Base-by-base conservation (phyloP, 1,140 invertebrate species). In the Capitella teleta region DNA sequence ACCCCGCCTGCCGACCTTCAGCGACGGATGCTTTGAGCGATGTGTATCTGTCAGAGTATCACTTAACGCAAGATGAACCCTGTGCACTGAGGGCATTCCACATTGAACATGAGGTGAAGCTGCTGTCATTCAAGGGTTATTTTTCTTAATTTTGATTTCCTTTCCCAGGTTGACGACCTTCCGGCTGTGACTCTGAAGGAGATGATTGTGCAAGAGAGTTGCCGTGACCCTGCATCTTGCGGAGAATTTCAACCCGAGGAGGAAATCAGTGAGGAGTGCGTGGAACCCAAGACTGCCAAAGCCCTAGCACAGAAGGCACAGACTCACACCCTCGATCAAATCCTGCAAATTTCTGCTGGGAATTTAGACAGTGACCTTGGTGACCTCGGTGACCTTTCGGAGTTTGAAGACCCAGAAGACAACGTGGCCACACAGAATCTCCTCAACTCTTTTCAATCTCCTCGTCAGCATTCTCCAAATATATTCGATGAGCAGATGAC, bases 41-140 rank as follows among this genome's bases (percentile, higher is more conserved):
- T 26, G 30, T 43, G 3, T 51, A 45, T 26, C 24, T 51, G n/a
- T 24, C 38, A 10, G 41, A 45, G 41, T 51, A 45, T 24, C 21
- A 18, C 6, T 51, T 19, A 36, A 26, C 26, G 2, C 25, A 51
- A 0, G 49, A 51, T 25, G 49, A 51, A 21, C 49, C 49, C 21
- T 16, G 21, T 34, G 47, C 47, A 14, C 18, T 21, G n/a, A 19
- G 23, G 21, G 34, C 47, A 36, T 38, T 49, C 16, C 23, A 25
- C 18, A 25, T 38, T 16, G 42, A 44, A 44, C 42, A 24, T 3
- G 42, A 44, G 42, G 42, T 44, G n/a, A 3, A 16, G 16, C 4
- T 43, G 25, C 16, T 25, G 42, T 28, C 21, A 10, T 12, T 19
- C n/a, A 6, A 24, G 25, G 25, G 8, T 25, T 21, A 16, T 23